phyloP scores from a whole-genome alignment of 1,140 invertebrate species.

The Agrilus planipennis region DNA sequence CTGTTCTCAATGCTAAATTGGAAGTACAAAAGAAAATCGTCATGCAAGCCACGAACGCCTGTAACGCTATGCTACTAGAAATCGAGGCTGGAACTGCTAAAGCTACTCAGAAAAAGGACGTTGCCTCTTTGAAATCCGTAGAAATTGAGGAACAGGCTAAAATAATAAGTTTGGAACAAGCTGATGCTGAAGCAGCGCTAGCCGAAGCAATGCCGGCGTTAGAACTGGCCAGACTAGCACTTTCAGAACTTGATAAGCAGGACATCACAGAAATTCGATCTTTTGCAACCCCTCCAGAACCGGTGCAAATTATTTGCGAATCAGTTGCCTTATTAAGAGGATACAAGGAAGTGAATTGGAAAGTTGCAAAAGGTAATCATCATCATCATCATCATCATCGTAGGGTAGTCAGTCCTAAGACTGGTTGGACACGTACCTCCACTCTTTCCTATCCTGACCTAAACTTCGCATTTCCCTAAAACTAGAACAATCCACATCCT shows the following conservation, averaged over 20 bases:
- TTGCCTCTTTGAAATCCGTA: conserved; percentile 60
- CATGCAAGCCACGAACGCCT: conserved; percentile 59
- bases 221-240: conserved; percentile 62
- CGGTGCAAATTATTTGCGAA: conserved; percentile 78
- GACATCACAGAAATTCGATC: conserved; percentile 88
- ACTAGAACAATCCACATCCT: too few species aligned
- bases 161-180: conserved; percentile 65
- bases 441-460: too few species aligned
- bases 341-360: conserved; percentile 78
- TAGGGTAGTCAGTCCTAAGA: too few species aligned
- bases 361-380: conserved; percentile 76
- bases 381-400: too few species aligned
- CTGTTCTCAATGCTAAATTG: conserved; percentile 59
- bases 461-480: too few species aligned
- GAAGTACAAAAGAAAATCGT: conserved; percentile 66
- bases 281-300: conserved; percentile 79
- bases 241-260: conserved; percentile 70
- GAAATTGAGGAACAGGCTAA: conserved; percentile 70
- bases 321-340: conserved; percentile 74
- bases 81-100: conserved; percentile 42
- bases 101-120: conserved; percentile 59
- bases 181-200: conserved; percentile 66
- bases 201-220: conserved; percentile 69
- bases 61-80: conserved; percentile 55
- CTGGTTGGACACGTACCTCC: too few species aligned